phyloP scores from a whole-genome alignment of 37 sponge, comb jelly and placozoan species.

The Ianthella basta region DNA sequence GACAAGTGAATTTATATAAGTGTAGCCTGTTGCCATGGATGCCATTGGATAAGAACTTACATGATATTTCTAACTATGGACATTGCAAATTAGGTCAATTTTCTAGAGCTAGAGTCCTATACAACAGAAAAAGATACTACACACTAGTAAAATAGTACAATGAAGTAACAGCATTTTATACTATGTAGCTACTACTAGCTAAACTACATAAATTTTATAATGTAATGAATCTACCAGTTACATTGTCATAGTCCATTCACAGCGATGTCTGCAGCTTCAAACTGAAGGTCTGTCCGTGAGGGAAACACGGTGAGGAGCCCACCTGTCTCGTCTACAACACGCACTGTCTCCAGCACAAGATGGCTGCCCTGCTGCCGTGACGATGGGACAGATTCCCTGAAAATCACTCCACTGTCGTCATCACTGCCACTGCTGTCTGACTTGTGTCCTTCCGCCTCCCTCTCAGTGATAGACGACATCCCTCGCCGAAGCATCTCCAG shows the following conservation, averaged over 20 bases:
- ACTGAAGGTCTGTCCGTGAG: conserved; percentile 77
- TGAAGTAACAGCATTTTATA: not conserved
- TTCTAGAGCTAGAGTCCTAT: no score
- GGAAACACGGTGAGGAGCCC: conserved; percentile 80
- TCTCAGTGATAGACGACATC: not conserved
- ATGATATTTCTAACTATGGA: no score
- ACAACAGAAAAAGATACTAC: not conserved
- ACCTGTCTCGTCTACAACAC: conserved; percentile 61
- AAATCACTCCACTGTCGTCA: conserved; percentile 9
- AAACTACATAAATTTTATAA: no score
- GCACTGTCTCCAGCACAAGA: conserved; percentile 80
- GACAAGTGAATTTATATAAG: no score
- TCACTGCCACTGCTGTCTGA: not conserved
- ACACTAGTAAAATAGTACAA: not conserved
- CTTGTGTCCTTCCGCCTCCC: not conserved
- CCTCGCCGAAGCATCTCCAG: conserved; percentile 61
- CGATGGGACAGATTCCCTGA: not conserved
- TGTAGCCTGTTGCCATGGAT: no score
- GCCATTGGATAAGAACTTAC: no score
- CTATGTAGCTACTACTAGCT: not conserved
- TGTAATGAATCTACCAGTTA: no score
- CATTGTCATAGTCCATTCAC: conserved; percentile 2
- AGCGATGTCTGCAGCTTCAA: not conserved
- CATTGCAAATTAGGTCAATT: no score
- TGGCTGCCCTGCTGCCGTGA: not conserved